Conservation (phyloP, 2,113 vertebrate species). For the Spermophilus dauricus region DNA sequence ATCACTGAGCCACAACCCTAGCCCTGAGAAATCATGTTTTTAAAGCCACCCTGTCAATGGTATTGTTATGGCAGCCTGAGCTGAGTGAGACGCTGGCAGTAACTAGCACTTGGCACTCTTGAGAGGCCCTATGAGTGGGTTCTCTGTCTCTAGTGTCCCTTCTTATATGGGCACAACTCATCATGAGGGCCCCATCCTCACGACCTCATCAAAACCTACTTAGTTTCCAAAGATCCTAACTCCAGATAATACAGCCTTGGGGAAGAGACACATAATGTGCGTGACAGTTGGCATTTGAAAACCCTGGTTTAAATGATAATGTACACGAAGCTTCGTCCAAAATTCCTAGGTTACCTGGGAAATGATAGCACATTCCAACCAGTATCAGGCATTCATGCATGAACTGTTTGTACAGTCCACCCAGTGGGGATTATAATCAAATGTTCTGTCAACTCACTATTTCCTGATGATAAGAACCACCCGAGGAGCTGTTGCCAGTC, state of each 20-base stretch:
- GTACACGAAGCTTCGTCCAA: not conserved
- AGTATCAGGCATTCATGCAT: not conserved
- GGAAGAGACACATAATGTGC: not conserved
- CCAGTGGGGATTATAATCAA: not conserved
- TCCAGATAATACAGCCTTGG: not conserved
- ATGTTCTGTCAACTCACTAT: not conserved
- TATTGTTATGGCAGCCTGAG: not conserved
- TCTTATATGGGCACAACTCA: not conserved
- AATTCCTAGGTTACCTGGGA: not conserved
- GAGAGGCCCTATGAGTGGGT: not conserved
- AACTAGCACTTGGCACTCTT: too few relatives aligned
- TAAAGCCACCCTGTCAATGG: not conserved
- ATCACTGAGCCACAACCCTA: too few relatives aligned
- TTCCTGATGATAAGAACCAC: not conserved
- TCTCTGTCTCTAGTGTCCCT: not conserved
- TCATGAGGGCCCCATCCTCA: not conserved
- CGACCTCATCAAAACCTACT: not conserved
- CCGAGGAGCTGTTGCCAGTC: not conserved
- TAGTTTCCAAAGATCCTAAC: not conserved
- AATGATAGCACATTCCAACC: slow-evolving; percentile 23
- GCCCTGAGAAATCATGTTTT: not conserved
- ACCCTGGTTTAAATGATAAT: not conserved
- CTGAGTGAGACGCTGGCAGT: not conserved
- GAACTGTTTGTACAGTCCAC: not conserved
- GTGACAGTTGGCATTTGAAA: not conserved